Conservation (phyloP, 2,797 vertebrate species). For the Cynopterus sphinx region DNA sequence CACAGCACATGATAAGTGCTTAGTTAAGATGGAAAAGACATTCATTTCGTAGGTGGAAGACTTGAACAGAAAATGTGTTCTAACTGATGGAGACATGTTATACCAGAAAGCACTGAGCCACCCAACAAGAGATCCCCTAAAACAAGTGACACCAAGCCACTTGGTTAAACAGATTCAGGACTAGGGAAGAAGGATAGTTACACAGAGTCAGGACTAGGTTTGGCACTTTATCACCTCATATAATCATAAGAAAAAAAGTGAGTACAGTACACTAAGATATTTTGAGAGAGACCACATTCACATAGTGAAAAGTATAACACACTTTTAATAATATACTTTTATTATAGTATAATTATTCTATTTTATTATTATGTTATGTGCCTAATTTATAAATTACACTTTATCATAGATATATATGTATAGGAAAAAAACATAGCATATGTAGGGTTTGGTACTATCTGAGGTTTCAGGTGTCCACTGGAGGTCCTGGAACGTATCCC, state of each 20-base stretch:
- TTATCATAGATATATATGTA: not conserved
- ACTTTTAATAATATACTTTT: not conserved
- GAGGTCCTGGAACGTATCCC: not conserved
- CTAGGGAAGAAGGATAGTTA: not conserved
- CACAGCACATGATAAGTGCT: not conserved
- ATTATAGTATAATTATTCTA: not conserved
- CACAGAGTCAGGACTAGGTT: not conserved
- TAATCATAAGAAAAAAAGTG: not conserved
- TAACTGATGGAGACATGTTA: not conserved
- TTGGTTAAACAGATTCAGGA: not conserved
- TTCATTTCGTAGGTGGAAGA: not conserved
- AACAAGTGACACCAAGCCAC: not conserved
- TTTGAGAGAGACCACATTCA: not conserved
- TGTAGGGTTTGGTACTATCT: not conserved
- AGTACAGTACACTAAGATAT: not conserved
- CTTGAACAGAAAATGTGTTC: not conserved
- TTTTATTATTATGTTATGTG: not conserved
- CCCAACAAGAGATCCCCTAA: not conserved
- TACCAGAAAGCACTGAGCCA: not conserved
- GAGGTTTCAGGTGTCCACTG: not conserved
- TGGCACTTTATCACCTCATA: not conserved
- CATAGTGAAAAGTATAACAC: no score
- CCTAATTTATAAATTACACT: not conserved
- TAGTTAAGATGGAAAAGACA: not conserved
- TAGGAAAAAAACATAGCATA: not conserved